Percentiles rank a stretch among this genome's conserved stretches.
These are phyloP conservation scores for Pharmacophagus antenor DNA, from an alignment of 2,888 invertebrate species.

Conservation along the genomic window DNA sequence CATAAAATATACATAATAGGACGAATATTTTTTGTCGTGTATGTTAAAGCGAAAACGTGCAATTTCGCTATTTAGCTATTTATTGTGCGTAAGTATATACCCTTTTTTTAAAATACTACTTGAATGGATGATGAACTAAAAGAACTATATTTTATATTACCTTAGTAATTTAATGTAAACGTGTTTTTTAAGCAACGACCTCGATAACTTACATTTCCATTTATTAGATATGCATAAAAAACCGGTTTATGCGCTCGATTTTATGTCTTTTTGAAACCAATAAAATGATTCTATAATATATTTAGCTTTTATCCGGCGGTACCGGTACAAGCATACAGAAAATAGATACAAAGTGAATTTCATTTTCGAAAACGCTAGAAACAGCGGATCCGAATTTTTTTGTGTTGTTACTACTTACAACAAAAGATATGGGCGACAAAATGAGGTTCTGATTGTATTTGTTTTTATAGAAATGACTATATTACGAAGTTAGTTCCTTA, in stretches of 20 bases:
- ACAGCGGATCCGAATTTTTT: no score
- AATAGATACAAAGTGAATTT: no score
- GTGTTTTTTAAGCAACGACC: slow-evolving; percentile 2
- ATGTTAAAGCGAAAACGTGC: background rate
- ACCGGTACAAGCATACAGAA: no score
- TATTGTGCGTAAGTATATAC: background rate
- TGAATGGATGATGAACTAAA: background rate
- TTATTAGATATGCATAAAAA: slow-evolving; percentile 4
- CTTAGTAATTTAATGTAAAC: slow-evolving; percentile 1
- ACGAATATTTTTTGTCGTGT: no score
- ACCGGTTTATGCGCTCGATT: background rate
- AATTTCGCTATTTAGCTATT: background rate
- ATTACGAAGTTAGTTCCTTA: no score
- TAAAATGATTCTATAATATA: background rate
- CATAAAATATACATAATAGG: no score
- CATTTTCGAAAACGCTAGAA: no score
- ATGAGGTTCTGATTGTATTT: no score
- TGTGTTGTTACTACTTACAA: no score
- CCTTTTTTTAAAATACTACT: background rate
- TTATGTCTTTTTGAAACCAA: background rate
- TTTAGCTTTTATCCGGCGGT: background rate
- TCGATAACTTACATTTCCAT: background rate
- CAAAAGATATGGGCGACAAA: no score
- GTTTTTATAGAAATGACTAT: no score
- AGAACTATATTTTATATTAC: background rate